phyloP scores from a whole-genome alignment of 2,797 vertebrate species.

The Yasuhikotakia modesta region DNA sequence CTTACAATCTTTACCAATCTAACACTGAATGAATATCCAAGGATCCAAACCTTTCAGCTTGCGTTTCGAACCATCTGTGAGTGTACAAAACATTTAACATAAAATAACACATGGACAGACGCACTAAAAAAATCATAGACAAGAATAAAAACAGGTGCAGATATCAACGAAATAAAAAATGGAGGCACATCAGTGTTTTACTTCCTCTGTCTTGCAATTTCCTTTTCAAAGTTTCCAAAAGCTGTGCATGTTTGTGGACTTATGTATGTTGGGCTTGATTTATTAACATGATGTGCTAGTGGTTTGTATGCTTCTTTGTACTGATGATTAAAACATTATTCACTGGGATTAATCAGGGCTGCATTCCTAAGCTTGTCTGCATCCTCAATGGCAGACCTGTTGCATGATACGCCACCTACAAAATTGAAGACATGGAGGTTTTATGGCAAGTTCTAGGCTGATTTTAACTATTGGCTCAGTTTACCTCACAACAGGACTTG shows the following conservation, averaged over 20 bases:
- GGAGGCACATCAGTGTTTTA: neutral
- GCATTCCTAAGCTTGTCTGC: neutral
- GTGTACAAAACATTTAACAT: neutral
- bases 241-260: neutral
- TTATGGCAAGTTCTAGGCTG: neutral
- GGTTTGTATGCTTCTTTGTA: too few relatives aligned
- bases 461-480: neutral
- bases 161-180: neutral
- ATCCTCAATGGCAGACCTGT: neutral
- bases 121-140: neutral
- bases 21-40: slow-evolving; percentile 4
- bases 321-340: neutral
- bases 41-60: slow-evolving; percentile 10
- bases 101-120: neutral
- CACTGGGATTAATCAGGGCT: neutral
- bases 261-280: neutral
- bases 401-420: neutral
- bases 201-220: neutral
- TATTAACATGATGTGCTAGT: neutral
- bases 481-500: neutral
- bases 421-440: neutral
- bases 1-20: neutral
- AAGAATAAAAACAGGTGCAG: neutral
- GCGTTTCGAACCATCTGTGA: neutral
- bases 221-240: neutral